phyloP scores from a whole-genome alignment of 2,797 vertebrate genomes.

The Leptatherina wallacei region DNA sequence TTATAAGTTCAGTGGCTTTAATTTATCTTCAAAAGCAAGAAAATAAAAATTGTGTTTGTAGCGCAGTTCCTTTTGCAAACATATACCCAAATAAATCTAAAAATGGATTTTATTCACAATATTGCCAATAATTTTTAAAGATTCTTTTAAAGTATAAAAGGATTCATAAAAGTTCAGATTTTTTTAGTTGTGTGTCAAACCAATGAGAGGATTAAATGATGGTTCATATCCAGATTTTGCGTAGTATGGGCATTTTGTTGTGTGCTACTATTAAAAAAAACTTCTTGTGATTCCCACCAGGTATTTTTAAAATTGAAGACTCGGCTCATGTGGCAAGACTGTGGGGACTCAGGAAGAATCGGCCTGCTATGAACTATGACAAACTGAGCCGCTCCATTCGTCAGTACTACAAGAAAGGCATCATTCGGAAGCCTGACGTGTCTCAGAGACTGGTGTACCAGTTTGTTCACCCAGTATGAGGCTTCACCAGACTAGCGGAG shows the following conservation, averaged over 20 bases:
- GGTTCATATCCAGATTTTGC: neutral
- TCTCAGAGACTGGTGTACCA: conserved; percentile 99
- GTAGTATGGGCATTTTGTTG: neutral
- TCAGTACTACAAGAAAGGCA: conserved; percentile 99
- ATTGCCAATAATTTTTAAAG: too few species aligned
- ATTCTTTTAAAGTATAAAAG: too few species aligned
- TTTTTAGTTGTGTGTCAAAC: neutral
- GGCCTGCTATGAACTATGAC: conserved; percentile 99
- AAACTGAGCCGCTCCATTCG: conserved; percentile 99
- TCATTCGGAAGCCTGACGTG: conserved; percentile 96
- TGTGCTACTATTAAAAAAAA: neutral
- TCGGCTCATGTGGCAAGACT: conserved; percentile 96
- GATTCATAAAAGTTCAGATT: too few species aligned
- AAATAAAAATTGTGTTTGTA: too few species aligned
- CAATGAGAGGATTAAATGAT: neutral
- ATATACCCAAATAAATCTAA: too few species aligned
- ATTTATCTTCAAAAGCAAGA: too few species aligned
- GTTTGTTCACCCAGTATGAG: conserved; percentile 95
- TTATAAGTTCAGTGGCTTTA: too few species aligned
- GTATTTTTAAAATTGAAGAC: conserved; percentile 99
- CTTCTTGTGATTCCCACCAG: conserved; percentile 68
- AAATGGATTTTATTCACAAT: too few species aligned
- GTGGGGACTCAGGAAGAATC: conserved; percentile 97
- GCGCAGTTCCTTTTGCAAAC: too few species aligned
- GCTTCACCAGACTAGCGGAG: neutral